These are phyloP conservation scores for Alligator mississippiensis DNA, from an alignment of 2,113 vertebrate species.

Conservation along the genomic window DNA sequence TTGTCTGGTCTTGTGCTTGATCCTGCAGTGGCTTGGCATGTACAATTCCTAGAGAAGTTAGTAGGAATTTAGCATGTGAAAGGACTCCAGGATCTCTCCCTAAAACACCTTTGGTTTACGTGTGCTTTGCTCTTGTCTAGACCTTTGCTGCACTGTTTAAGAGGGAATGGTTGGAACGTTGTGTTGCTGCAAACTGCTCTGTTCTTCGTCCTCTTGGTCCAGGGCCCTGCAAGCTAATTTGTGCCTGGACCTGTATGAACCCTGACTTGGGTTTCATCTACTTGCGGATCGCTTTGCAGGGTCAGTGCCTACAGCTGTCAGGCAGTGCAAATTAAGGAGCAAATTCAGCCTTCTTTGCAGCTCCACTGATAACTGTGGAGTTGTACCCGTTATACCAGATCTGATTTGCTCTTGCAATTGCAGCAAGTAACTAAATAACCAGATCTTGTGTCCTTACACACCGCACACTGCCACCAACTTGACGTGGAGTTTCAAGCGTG, in stretches of 20 bases:
- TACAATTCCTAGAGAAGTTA: background rate
- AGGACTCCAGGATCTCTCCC: background rate
- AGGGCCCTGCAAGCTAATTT: accelerated
- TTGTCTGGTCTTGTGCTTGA: slow-evolving; percentile 46
- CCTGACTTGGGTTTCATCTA: background rate
- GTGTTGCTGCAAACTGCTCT: background rate
- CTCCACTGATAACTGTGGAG: background rate
- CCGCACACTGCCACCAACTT: background rate
- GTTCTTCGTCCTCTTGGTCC: background rate
- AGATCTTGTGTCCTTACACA: background rate
- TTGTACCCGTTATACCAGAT: background rate
- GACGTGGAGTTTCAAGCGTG: background rate
- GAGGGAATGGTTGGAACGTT: slow-evolving; percentile 14
- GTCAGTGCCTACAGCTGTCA: background rate
- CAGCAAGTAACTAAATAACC: background rate
- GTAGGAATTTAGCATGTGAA: background rate
- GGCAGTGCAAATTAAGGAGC: background rate
- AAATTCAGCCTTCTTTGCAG: background rate
- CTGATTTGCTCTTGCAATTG: accelerated
- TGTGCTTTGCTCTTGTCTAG: slow-evolving; percentile 35
- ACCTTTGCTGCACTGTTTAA: slow-evolving; percentile 42
- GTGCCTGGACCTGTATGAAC: accelerated
- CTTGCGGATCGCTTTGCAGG: background rate
- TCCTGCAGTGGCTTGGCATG: slow-evolving; percentile 2
- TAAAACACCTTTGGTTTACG: background rate